Evolutionary conservation across 2,888 invertebrate species (phyloP).

Genomic region (Harpalus rubripes): DNA sequence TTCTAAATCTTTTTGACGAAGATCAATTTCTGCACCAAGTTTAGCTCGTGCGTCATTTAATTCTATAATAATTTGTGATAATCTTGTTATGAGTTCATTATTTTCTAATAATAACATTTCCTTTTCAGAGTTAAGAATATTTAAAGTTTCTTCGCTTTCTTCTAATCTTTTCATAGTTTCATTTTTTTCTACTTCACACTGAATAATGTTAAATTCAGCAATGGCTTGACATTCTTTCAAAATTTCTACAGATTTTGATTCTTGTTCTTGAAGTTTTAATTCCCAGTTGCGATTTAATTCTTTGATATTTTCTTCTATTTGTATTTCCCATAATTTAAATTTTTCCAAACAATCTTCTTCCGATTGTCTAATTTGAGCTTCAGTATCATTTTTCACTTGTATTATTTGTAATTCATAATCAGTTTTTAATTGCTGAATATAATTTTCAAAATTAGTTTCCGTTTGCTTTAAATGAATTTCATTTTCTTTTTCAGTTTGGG

Average conservation of each 20-base stretch:
- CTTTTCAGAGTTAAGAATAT: constrained; percentile 69
- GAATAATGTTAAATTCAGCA: constrained; percentile 79
- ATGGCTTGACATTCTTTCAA: constrained; percentile 80
- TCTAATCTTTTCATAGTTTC: constrained; percentile 79
- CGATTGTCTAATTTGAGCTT: constrained; percentile 75
- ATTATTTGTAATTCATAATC: constrained; percentile 27
- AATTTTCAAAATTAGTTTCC: constrained; percentile 21
- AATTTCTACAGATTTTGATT: constrained; percentile 77
- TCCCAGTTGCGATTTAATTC: constrained; percentile 77
- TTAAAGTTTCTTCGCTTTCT: constrained; percentile 73
- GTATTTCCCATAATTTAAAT: constrained; percentile 74
- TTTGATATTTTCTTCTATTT: constrained; percentile 77
- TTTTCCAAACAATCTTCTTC: constrained; percentile 76
- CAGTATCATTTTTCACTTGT: constrained; percentile 54
- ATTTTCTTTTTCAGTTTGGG: constrained; percentile 72
- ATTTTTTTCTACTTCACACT: constrained; percentile 80
- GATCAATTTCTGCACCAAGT: constrained; percentile 76
- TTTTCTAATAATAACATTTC: constrained; percentile 1
- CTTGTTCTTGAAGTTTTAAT: constrained; percentile 76
- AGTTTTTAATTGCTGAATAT: constrained; percentile 32
- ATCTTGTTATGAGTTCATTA: constrained; percentile 52
- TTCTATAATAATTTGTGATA: constrained; percentile 70
- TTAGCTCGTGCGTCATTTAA: constrained; percentile 68
- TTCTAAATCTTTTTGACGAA: constrained; percentile 78
- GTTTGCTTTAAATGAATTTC: constrained; percentile 14